Percentiles rank a stretch among this genome's conserved stretches.
These are phyloP conservation scores for Rhynchotus rufescens DNA, from an alignment of 2,797 vertebrate species.

Conservation along the genomic window DNA sequence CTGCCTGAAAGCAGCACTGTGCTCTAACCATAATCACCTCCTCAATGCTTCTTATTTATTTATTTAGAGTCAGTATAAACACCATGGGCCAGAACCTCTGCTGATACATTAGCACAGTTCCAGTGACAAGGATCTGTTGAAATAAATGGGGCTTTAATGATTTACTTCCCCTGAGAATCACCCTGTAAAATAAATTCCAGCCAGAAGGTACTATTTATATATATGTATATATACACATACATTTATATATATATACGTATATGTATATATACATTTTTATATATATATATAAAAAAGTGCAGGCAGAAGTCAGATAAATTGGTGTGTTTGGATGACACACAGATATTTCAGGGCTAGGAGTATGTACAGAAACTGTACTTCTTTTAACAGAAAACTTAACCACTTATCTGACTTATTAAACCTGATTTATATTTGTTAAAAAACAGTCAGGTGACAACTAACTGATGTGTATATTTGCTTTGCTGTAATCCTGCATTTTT, in stretches of 20 bases:
- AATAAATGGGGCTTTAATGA: slow-evolving; percentile 49
- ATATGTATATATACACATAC: neutral
- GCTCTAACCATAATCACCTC: slow-evolving; percentile 38
- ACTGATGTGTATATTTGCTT: slow-evolving; percentile 66
- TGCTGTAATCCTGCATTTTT: slow-evolving; percentile 66
- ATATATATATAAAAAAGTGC: no score
- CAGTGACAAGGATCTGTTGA: slow-evolving; percentile 34
- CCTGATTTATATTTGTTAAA: slow-evolving; percentile 63
- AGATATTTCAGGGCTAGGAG: neutral
- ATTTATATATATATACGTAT: no score
- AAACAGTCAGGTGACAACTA: slow-evolving; percentile 61
- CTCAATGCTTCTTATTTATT: slow-evolving; percentile 65
- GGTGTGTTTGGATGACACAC: neutral
- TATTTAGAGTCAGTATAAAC: slow-evolving; percentile 61
- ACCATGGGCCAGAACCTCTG: slow-evolving; percentile 14
- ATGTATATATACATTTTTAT: no score
- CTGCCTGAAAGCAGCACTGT: slow-evolving; percentile 40
- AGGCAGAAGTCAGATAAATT: slow-evolving; percentile 14
- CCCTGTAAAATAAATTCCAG: slow-evolving; percentile 31
- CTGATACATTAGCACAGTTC: neutral
- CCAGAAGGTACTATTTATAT: neutral
- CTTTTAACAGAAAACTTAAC: neutral
- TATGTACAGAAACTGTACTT: neutral
- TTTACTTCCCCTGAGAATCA: slow-evolving; percentile 50
- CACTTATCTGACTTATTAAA: slow-evolving; percentile 47